Conservation (phyloP, 1,140 invertebrate species). For the Pseudomyrmex flavicornis region DNA sequence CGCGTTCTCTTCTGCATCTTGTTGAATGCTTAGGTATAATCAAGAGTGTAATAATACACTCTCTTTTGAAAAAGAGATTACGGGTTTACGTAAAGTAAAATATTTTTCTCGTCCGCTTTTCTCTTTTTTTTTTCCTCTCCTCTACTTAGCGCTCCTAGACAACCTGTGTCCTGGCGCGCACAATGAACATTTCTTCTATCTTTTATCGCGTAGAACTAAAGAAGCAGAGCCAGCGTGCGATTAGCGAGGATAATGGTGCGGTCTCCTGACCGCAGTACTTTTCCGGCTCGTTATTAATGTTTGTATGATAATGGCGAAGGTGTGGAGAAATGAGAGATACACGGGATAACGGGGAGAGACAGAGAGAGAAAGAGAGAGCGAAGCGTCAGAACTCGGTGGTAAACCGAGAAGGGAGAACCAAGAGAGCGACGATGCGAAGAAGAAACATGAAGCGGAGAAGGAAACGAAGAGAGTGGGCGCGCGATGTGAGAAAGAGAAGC, state of each 20-base stretch:
- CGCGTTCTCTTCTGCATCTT: background rate
- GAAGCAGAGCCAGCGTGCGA: conserved; percentile 69
- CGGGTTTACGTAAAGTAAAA: conserved; percentile 29
- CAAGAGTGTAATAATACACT: background rate
- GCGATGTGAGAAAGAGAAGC: conserved; percentile 32
- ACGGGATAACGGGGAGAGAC: conserved; percentile 41
- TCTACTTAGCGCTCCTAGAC: conserved; percentile 39
- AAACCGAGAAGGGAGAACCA: conserved; percentile 32
- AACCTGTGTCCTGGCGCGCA: conserved; percentile 39
- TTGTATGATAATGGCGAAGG: conserved; percentile 85
- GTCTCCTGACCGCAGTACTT: conserved; percentile 76
- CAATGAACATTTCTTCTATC: conserved; percentile 56
- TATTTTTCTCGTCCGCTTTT: conserved; percentile 21
- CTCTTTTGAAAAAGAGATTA: background rate
- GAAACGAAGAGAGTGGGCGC: conserved; percentile 49
- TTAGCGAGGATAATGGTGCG: conserved; percentile 80
- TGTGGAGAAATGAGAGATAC: conserved; percentile 80
- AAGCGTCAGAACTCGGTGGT: conserved; percentile 24
- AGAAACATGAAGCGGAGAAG: conserved; percentile 31
- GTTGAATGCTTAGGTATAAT: background rate
- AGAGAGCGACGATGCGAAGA: conserved; percentile 40
- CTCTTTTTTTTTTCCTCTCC: background rate
- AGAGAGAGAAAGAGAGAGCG: conserved; percentile 14
- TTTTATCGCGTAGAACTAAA: conserved; percentile 58
- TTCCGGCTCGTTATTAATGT: conserved; percentile 84